Base-by-base conservation (phyloP, 2,888 invertebrate genomes). In the Lysandra coridon region DNA sequence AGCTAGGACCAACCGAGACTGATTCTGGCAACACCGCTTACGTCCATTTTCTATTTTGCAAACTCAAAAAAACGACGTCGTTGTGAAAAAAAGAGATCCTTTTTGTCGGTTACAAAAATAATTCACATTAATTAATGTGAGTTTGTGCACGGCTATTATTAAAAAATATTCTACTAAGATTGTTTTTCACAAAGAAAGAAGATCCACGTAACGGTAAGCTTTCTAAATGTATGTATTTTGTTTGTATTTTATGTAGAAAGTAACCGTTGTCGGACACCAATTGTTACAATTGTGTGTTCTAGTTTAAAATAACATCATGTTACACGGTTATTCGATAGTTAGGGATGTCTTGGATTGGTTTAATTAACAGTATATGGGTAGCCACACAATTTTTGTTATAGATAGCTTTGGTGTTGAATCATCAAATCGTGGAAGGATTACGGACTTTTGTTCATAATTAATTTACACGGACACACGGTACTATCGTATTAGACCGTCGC, bases 1-100 rank as follows among this genome's bases (percentile, higher is more conserved):
- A 23, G 23, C 23, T 23, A 23, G 23, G 23, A 23, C 23, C 23
- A 23, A 23, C 23, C 23, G 23, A 23, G 23, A 23, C 37, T 1
- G 2, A 37, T 37, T 69, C 17, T 87, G 86, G 90, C 85, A 90
- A 91, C 88, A 89, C 84, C 85, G 74, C 80, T 83, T 88, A 89
- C 91, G 89, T 92, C 92, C 92, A 92, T 93, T 92, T 93, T 93
- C 91, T 84, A 84, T 88, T 91, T 91, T 88, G 86, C 88, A 89
- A 91, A 92, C 88, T 89, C 84, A 84, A 85, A 85, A 93, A 92
- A 92, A 93, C 92, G 91, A 91, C 92, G 89, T 89, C 89, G 87
- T 10, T 89, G 87, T 10, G 33, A 75, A 79, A 85, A 85, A 88
- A 88, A 91, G 86, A 87, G 86, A 85, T 86, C 85, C 86, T 85